Evolutionary conservation across 2,113 vertebrate species (phyloP).

Genomic region (Ailuropoda melanoleuca): DNA sequence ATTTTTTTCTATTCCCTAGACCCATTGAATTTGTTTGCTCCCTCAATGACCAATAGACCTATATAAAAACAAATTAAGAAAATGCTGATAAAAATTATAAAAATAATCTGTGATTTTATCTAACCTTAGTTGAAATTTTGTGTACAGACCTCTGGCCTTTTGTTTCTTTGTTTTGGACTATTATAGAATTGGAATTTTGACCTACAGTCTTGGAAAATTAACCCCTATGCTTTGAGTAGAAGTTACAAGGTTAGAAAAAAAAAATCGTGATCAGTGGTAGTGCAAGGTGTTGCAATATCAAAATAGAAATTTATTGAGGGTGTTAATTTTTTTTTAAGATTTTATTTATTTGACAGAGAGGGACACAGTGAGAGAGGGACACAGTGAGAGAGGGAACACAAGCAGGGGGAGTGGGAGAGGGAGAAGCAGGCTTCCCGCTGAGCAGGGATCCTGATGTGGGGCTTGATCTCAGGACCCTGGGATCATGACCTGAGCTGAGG

Average conservation of each 20-base stretch:
- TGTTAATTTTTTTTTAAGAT: neutral
- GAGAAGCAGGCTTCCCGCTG: too few relatives aligned
- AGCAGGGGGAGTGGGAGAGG: too few relatives aligned
- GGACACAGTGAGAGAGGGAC: too few relatives aligned
- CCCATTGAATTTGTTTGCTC: neutral
- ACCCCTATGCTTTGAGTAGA: neutral
- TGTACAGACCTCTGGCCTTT: neutral
- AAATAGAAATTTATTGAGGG: neutral
- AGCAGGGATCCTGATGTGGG: too few relatives aligned
- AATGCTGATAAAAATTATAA: neutral
- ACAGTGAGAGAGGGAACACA: too few relatives aligned
- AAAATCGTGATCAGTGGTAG: neutral
- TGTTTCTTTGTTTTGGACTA: neutral
- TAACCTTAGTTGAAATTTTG: neutral
- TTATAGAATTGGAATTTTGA: neutral
- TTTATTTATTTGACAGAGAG: too few relatives aligned
- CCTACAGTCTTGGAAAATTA: neutral
- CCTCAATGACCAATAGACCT: neutral
- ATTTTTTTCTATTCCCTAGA: neutral
- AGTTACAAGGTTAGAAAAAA: neutral
- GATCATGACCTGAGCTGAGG: too few relatives aligned
- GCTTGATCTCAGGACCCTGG: too few relatives aligned
- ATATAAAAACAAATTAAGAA: neutral
- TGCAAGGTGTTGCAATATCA: neutral
- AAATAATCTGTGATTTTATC: neutral